Evolutionary conservation across 2,113 vertebrate genomes (phyloP).

Genomic region (Sinocyclocheilus grahami): DNA sequence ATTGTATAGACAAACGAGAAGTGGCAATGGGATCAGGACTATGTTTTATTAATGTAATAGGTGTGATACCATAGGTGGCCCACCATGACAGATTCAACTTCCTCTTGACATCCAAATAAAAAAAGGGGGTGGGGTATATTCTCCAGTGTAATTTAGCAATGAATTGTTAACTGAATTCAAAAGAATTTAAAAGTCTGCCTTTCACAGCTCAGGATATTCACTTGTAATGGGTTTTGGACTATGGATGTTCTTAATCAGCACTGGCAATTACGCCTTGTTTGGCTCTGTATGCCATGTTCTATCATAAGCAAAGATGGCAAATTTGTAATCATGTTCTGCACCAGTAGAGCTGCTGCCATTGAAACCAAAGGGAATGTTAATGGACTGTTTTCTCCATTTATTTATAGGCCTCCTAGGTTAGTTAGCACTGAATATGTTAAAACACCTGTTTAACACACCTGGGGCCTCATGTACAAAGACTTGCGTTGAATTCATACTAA

Average conservation of each 20-base stretch:
- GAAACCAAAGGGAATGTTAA: background rate
- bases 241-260: background rate
- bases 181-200: background rate
- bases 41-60: conserved; percentile 23
- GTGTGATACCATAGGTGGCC: conserved; percentile 4
- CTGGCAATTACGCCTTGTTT: background rate
- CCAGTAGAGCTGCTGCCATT: conserved; percentile 15
- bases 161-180: background rate
- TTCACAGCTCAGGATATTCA: background rate
- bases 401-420: background rate
- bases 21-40: conserved; percentile 1
- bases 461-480: too few species aligned
- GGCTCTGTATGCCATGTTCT: background rate
- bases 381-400: background rate
- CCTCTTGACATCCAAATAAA: background rate
- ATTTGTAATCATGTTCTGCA: conserved; percentile 2
- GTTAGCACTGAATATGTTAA: conserved; percentile 5
- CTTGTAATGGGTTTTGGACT: background rate
- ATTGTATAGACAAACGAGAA: background rate
- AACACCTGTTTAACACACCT: conserved; percentile 27
- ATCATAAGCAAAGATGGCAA: background rate
- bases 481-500: too few species aligned
- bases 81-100: background rate
- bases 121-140: background rate
- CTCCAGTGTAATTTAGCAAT: background rate